Evolutionary conservation across 2,113 vertebrate genomes (phyloP).

Genomic region (Neogale vison): DNA sequence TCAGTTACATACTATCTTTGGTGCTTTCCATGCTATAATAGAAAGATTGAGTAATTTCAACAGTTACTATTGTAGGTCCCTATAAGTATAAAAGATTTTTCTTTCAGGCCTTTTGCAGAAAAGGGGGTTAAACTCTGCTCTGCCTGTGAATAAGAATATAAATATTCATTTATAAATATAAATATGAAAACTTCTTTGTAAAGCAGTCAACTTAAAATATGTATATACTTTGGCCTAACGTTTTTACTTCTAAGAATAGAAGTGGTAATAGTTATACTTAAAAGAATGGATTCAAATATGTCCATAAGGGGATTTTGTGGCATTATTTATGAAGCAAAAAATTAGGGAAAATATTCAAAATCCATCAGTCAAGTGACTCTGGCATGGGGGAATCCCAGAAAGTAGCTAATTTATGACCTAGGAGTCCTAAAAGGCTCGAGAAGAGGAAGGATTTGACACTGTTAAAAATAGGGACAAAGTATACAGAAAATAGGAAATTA

Average conservation of each 20-base stretch:
- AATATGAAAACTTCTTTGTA: not conserved
- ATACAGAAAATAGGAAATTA: not conserved
- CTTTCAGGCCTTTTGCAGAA: not conserved
- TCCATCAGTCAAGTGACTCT: not conserved
- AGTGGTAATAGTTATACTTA: not conserved
- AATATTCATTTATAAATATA: not conserved
- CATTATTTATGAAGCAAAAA: not conserved
- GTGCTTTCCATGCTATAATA: not conserved
- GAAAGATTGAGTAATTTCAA: not conserved
- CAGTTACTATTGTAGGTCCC: not conserved
- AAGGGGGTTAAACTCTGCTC: not conserved
- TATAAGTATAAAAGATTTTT: not conserved
- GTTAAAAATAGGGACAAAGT: not conserved
- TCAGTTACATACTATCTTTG: not conserved
- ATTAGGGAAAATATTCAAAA: not conserved
- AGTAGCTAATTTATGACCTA: not conserved
- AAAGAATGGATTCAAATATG: not conserved
- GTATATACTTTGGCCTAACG: not conserved
- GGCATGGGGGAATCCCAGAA: not conserved
- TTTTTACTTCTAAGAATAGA: not conserved
- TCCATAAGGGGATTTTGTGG: not conserved
- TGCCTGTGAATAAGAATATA: not conserved
- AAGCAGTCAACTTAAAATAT: not conserved
- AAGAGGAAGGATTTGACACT: not conserved
- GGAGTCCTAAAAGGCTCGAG: not conserved